These are phyloP conservation scores for Psilopogon haemacephalus DNA, from an alignment of 2,113 vertebrate species.

Conservation along the genomic window DNA sequence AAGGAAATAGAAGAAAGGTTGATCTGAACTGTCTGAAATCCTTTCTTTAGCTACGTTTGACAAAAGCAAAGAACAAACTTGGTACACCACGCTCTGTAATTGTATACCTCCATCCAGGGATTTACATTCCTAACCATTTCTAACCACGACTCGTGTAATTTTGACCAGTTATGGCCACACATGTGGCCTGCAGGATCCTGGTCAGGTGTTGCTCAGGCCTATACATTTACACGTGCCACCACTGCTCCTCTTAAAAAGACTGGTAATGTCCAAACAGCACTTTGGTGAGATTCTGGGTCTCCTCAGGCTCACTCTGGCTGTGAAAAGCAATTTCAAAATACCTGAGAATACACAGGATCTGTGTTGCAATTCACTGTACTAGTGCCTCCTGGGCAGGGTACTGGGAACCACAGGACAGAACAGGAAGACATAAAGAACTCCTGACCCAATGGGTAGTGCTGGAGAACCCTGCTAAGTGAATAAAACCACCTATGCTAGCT, in stretches of 20 bases:
- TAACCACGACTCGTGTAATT: not conserved
- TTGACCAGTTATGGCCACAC: not conserved
- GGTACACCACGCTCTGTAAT: not conserved
- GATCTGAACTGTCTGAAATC: not conserved
- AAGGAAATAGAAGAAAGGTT: not conserved
- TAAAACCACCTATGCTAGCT: not conserved
- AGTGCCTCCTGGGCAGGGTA: not conserved
- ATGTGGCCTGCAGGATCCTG: not conserved
- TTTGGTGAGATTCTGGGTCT: not conserved
- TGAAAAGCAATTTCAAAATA: not conserved
- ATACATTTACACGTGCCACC: not conserved
- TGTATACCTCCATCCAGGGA: not conserved
- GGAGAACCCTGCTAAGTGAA: not conserved
- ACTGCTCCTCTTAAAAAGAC: not conserved
- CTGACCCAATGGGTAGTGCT: accelerated
- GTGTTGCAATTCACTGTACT: not conserved
- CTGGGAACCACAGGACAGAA: not conserved
- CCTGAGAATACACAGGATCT: not conserved
- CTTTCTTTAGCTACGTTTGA: not conserved
- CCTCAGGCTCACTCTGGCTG: not conserved
- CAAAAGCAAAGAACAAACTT: not conserved
- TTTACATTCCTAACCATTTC: accelerated
- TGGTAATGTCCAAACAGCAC: not conserved
- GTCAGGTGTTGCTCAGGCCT: not conserved
- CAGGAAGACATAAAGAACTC: not conserved